These are phyloP conservation scores for Parazoanthus swiftii DNA, from an alignment of 92 coral and sea anemone genomes.

Conservation along the genomic window DNA sequence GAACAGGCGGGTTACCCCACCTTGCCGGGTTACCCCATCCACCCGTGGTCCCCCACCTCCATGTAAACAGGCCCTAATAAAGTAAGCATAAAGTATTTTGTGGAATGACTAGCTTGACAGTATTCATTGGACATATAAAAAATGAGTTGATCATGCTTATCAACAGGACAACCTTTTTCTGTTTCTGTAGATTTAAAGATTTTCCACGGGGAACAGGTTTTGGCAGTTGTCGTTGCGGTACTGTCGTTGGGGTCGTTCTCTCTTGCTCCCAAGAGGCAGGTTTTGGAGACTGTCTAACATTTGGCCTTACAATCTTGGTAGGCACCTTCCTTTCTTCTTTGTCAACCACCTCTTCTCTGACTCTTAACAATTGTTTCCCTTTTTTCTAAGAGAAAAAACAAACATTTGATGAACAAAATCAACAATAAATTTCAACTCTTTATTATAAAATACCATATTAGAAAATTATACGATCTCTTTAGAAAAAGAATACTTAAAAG, in stretches of 20 bases:
- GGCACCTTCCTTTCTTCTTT: slow-evolving; percentile 63
- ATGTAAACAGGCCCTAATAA: no score
- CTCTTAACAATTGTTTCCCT: not conserved
- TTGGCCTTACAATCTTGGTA: slow-evolving; percentile 71
- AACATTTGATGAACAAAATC: not conserved
- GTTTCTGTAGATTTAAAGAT: slow-evolving; percentile 60
- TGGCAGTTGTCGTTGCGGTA: slow-evolving; percentile 42
- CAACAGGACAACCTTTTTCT: slow-evolving; percentile 73
- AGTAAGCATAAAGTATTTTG: no score
- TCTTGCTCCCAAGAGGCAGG: slow-evolving; percentile 70
- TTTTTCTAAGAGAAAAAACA: slow-evolving; percentile 23
- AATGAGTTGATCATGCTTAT: not conserved
- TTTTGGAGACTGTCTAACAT: slow-evolving; percentile 91
- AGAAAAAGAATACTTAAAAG: not conserved
- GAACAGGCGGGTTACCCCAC: no score
- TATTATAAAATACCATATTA: no score
- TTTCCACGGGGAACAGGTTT: slow-evolving; percentile 75
- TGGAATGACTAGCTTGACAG: no score
- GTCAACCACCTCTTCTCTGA: slow-evolving; percentile 15
- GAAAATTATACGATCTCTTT: not conserved
- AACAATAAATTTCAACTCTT: no score
- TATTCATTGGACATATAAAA: no score
- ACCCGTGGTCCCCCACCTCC: no score
- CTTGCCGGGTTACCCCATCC: no score
- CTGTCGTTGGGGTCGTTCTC: slow-evolving; percentile 34